phyloP scores from a whole-genome alignment of 2,888 invertebrate species.

The Melikaiella ostensackeni region DNA sequence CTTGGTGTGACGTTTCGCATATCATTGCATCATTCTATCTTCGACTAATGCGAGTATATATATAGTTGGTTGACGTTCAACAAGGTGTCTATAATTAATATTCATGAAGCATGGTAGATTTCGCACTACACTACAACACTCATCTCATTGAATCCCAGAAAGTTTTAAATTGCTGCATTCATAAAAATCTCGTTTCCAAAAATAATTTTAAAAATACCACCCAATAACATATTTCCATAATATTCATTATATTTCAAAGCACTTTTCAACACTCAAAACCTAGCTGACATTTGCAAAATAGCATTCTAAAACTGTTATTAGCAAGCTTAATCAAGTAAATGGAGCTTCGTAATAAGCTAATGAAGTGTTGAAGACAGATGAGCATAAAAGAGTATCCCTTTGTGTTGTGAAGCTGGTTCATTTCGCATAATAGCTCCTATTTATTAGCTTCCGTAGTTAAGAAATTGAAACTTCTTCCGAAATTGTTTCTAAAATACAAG shows the following conservation, averaged over 20 bases:
- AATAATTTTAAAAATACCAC: background rate
- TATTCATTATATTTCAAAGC: too few species aligned
- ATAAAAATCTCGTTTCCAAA: background rate
- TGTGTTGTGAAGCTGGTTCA: slow-evolving; percentile 26
- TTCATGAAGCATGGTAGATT: slow-evolving; percentile 17
- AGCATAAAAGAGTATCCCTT: slow-evolving; percentile 21
- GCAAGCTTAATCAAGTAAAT: slow-evolving; percentile 29
- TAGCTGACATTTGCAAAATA: background rate
- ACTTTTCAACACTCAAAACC: too few species aligned
- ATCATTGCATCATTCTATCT: background rate
- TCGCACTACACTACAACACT: background rate
- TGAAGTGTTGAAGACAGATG: slow-evolving; percentile 6
- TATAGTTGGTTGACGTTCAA: slow-evolving; percentile 25
- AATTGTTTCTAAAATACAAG: slow-evolving; percentile 15
- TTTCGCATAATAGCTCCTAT: slow-evolving; percentile 16
- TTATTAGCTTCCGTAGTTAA: slow-evolving; percentile 12
- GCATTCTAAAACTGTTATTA: background rate
- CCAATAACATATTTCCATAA: too few species aligned
- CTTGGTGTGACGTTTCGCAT: slow-evolving; percentile 14
- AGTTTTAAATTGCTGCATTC: background rate
- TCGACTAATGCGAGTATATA: background rate
- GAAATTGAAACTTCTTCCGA: slow-evolving; percentile 32
- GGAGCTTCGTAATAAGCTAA: slow-evolving; percentile 7
- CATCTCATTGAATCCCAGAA: slow-evolving; percentile 1
- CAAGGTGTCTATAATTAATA: slow-evolving; percentile 31